A percentile compares a stretch with the other conserved stretches of the same genome.
These are phyloP conservation scores for Amphiduros pacificus DNA, from an alignment of 2,888 invertebrate genomes.

Conservation along the genomic window DNA sequence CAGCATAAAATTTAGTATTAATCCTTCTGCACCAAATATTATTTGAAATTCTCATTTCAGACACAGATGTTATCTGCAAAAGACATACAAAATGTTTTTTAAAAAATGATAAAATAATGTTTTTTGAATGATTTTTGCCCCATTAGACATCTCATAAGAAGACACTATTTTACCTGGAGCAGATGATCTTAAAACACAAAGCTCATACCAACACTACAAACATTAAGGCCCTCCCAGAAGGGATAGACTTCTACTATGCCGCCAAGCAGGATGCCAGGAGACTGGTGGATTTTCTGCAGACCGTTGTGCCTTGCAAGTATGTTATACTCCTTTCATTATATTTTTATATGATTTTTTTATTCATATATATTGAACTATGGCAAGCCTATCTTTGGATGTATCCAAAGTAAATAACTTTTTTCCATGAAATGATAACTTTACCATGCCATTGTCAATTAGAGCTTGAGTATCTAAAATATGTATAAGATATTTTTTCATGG, in stretches of 20 bases:
- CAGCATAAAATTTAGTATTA: too few species aligned
- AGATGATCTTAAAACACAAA: constrained; percentile 91
- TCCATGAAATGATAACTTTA: too few species aligned
- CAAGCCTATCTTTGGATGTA: too few species aligned
- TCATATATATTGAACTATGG: too few species aligned
- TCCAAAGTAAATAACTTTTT: too few species aligned
- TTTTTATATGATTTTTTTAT: too few species aligned
- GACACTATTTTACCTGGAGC: constrained; percentile 96
- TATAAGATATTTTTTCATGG: too few species aligned
- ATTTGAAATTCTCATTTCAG: too few species aligned
- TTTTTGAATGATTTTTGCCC: neutral
- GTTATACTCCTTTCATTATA: too few species aligned
- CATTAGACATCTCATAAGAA: constrained; percentile 88
- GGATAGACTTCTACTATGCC: constrained; percentile 92
- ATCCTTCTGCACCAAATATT: too few species aligned
- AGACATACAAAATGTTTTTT: neutral
- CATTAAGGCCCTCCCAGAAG: constrained; percentile 69
- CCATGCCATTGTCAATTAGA: too few species aligned
- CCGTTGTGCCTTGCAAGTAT: constrained; percentile 81
- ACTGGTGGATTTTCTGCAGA: constrained; percentile 88
- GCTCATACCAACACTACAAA: constrained; percentile 69
- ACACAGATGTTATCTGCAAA: neutral
- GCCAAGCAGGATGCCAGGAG: constrained; percentile 88
- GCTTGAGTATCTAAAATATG: too few species aligned
- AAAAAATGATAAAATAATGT: neutral